Evolutionary conservation across 1,140 invertebrate genomes (phyloP).

Genomic region (Spodoptera frugiperda): DNA sequence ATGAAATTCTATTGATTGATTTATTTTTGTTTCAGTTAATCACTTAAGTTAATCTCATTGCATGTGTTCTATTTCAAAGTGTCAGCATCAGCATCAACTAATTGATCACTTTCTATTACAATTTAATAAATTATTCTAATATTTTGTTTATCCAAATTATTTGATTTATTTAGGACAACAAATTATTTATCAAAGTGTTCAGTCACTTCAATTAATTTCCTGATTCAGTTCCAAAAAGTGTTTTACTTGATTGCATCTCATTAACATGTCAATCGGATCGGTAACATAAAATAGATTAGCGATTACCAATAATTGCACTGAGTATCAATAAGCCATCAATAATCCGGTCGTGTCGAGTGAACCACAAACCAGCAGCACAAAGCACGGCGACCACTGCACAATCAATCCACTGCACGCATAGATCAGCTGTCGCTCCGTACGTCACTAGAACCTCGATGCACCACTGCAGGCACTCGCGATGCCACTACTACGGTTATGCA

Average conservation of each 20-base stretch:
- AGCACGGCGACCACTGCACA: conserved; percentile 73
- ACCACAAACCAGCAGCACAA: conserved; percentile 72
- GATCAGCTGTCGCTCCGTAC: conserved; percentile 70
- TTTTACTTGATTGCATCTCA: conserved; percentile 12
- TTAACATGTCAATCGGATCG: conserved; percentile 9
- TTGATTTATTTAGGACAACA: conserved; percentile 17
- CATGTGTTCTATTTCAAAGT: not conserved
- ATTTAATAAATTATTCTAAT: not conserved
- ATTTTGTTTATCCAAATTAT: conserved; percentile 9
- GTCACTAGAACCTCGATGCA: conserved; percentile 61
- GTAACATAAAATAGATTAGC: conserved; percentile 19
- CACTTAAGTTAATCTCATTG: conserved; percentile 1
- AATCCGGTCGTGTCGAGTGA: conserved; percentile 51
- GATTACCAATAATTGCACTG: conserved; percentile 35
- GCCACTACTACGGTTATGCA: conserved; percentile 54
- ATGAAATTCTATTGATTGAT: conserved; percentile 38
- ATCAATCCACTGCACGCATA: conserved; percentile 73
- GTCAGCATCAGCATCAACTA: conserved; percentile 3
- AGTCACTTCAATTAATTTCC: conserved; percentile 5
- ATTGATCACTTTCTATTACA: not conserved
- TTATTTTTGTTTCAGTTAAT: conserved; percentile 32
- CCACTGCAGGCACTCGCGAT: conserved; percentile 43
- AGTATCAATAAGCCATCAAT: conserved; percentile 37
- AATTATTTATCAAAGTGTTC: conserved; percentile 11
- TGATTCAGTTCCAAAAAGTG: not conserved